A percentile compares a stretch with the other conserved stretches of the same genome.
Conservation (phyloP, 2,888 invertebrate species). For the Lagria hirta region DNA sequence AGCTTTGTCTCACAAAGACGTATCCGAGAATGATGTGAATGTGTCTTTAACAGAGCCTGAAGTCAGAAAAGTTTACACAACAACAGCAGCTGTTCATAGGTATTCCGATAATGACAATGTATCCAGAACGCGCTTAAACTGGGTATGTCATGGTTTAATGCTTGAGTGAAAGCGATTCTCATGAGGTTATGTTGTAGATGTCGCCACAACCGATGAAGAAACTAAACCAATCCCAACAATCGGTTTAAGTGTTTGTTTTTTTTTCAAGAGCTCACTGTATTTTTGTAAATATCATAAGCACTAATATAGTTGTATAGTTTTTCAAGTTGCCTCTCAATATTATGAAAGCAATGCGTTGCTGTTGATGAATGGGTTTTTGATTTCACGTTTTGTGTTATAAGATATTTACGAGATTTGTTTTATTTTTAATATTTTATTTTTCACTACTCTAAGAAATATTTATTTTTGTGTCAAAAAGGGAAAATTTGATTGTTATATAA, state of each 20-base stretch:
- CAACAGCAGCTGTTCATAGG: slow-evolving; percentile 48
- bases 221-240: slow-evolving; percentile 45
- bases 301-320: slow-evolving; percentile 21
- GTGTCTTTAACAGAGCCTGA: slow-evolving; percentile 36
- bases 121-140: slow-evolving; percentile 33
- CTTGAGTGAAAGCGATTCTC: slow-evolving; percentile 2
- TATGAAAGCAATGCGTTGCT: slow-evolving; percentile 23
- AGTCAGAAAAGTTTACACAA: slow-evolving; percentile 44
- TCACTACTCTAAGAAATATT: slow-evolving; percentile 16
- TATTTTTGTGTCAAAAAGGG: slow-evolving; percentile 13
- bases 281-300: slow-evolving; percentile 26
- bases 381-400: slow-evolving; percentile 15
- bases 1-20: slow-evolving; percentile 35
- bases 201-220: slow-evolving; percentile 47
- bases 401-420: slow-evolving; percentile 24
- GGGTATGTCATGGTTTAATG: slow-evolving; percentile 32
- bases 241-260: slow-evolving; percentile 38
- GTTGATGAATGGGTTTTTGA: slow-evolving; percentile 22
- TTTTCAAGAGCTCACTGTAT: slow-evolving; percentile 14
- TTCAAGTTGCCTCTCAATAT: slow-evolving; percentile 33
- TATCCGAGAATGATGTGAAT: slow-evolving; percentile 44
- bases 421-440: slow-evolving; percentile 26
- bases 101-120: slow-evolving; percentile 45
- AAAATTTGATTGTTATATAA: slow-evolving; percentile 7
- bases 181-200: slow-evolving; percentile 42